Percentiles rank a stretch among this genome's conserved stretches.
Conservation (phyloP, 2,888 invertebrate species). For the Oscheius myriophilus region DNA sequence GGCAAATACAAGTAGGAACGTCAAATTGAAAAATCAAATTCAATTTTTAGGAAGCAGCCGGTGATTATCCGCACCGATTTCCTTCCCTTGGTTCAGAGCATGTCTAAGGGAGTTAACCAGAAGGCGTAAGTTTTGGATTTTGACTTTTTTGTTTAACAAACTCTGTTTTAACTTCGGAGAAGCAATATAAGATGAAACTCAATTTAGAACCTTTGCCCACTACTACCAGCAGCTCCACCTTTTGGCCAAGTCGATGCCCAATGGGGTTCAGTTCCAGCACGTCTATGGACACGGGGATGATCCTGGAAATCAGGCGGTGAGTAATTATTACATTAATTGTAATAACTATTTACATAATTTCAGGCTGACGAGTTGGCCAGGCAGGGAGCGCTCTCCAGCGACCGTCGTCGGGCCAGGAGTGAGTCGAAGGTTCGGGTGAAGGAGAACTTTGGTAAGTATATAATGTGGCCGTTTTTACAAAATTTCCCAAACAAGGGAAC, state of each 20-base stretch:
- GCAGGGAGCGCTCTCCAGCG: neutral
- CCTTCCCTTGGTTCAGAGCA: neutral
- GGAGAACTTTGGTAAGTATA: neutral
- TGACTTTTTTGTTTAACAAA: no score
- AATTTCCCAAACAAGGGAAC: no score
- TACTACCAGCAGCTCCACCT: neutral
- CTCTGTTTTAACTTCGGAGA: no score
- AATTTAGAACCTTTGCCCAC: neutral
- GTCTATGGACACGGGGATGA: neutral
- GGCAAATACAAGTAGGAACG: neutral
- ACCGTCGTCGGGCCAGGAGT: neutral
- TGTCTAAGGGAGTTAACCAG: neutral
- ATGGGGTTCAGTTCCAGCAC: constrained; percentile 1
- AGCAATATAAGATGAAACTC: no score
- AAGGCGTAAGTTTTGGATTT: neutral
- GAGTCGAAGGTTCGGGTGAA: neutral
- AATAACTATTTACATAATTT: no score
- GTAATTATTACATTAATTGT: neutral
- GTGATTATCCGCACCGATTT: neutral
- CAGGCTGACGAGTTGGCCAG: constrained; percentile 2
- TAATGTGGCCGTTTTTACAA: neutral
- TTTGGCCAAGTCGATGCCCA: neutral
- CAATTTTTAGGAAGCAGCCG: neutral
- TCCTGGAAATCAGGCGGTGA: neutral
- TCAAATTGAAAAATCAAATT: neutral